Conservation (phyloP, 2,888 invertebrate species). For the Parnassius smintheus region DNA sequence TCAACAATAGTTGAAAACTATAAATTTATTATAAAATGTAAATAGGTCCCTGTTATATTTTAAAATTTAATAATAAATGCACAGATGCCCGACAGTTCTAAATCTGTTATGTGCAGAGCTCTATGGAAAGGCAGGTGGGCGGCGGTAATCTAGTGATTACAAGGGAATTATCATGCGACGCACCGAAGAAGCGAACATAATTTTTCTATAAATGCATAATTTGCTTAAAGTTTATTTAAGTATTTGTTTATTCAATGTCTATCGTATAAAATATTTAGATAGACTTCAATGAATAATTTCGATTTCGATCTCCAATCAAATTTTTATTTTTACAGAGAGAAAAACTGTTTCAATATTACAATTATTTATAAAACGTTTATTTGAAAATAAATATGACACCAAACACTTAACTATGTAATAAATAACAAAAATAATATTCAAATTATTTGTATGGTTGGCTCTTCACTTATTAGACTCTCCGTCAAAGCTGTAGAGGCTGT, state of each 20-base stretch:
- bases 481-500: too few relatives aligned
- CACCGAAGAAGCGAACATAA: conserved; percentile 56
- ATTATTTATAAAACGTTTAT: not conserved
- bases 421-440: too few relatives aligned
- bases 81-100: conserved; percentile 16
- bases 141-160: conserved; percentile 70
- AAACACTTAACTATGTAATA: not conserved
- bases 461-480: too few relatives aligned
- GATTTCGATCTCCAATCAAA: conserved; percentile 37
- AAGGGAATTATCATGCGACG: conserved; percentile 58
- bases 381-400: not conserved
- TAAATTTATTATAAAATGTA: too few relatives aligned
- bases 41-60: too few relatives aligned
- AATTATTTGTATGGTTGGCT: too few relatives aligned
- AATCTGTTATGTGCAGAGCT: conserved; percentile 23
- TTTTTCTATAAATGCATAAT: conserved; percentile 67
- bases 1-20: too few relatives aligned
- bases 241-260: conserved; percentile 64
- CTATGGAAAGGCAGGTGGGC: conserved; percentile 56
- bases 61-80: conserved; percentile 24
- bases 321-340: not conserved
- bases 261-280: conserved; percentile 55
- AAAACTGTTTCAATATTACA: conserved; percentile 15
- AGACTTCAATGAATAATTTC: conserved; percentile 47
- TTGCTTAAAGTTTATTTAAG: conserved; percentile 59